Evolutionary conservation across 2,797 vertebrate species (phyloP).

Genomic region (Acanthurus leucopareius): DNA sequence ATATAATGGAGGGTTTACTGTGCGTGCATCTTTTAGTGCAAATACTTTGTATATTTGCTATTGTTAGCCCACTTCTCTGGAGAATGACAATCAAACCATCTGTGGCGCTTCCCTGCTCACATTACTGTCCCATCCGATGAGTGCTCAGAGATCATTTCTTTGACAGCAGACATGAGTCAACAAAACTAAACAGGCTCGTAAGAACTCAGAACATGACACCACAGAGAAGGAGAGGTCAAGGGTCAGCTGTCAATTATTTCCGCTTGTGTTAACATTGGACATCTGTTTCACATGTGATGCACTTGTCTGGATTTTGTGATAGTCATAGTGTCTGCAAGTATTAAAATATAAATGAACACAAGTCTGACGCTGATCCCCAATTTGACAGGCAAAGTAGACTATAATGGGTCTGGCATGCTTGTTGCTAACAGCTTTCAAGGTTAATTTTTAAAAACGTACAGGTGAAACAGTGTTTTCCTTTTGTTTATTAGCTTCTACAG

Average conservation of each 20-base stretch:
- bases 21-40: conserved; percentile 32
- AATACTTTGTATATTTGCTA: conserved; percentile 66
- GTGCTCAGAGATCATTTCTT: conserved; percentile 70
- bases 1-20: conserved; percentile 16
- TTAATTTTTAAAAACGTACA: neutral
- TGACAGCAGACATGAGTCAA: conserved; percentile 76
- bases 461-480: neutral
- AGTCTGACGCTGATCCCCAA: conserved; percentile 41
- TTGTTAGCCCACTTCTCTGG: conserved; percentile 69
- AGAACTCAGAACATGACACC: conserved; percentile 68
- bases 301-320: conserved; percentile 21
- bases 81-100: conserved; percentile 79
- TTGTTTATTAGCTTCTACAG: neutral
- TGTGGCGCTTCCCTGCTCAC: conserved; percentile 71
- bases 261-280: conserved; percentile 17
- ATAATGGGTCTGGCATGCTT: neutral
- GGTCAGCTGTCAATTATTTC: conserved; percentile 62
- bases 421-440: neutral
- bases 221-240: conserved; percentile 59
- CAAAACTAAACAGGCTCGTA: conserved; percentile 68
- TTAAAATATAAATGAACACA: conserved; percentile 61
- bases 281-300: conserved; percentile 21
- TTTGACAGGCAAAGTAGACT: conserved; percentile 75
- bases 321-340: neutral
- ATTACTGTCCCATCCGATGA: conserved; percentile 69